phyloP scores from a whole-genome alignment of 2,888 invertebrate species.

The Lissonota sp. region DNA sequence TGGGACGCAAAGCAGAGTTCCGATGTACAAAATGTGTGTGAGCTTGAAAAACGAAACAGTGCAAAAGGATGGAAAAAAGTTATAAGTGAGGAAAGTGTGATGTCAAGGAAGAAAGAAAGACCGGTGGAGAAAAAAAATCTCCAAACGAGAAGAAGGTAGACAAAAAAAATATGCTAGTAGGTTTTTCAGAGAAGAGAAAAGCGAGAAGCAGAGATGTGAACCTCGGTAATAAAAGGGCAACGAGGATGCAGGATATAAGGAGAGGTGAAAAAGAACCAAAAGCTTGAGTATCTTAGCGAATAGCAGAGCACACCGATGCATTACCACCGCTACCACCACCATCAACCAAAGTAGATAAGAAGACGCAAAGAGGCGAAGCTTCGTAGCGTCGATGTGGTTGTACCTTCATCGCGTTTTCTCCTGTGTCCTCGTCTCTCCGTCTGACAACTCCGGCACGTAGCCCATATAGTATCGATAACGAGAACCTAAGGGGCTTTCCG shows the following conservation, averaged over 20 bases:
- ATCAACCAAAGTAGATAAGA: slow-evolving; percentile 63
- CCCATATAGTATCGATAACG: slow-evolving; percentile 71
- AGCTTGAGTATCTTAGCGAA: slow-evolving; percentile 23
- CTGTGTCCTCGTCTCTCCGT: background rate
- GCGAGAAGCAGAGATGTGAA: slow-evolving; percentile 23
- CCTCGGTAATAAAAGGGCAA: slow-evolving; percentile 53
- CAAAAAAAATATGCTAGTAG: slow-evolving; percentile 11
- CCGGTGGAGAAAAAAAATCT: background rate
- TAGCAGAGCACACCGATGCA: slow-evolving; percentile 24
- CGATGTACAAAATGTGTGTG: slow-evolving; percentile 36
- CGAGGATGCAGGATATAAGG: slow-evolving; percentile 38
- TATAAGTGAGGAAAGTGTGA: slow-evolving; percentile 6
- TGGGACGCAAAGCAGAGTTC: slow-evolving; percentile 22
- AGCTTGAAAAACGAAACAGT: slow-evolving; percentile 8
- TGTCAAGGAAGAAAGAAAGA: slow-evolving; percentile 25
- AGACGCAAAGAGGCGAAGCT: slow-evolving; percentile 68
- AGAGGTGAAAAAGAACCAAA: slow-evolving; percentile 49
- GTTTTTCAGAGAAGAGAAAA: background rate
- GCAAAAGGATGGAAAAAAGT: slow-evolving; percentile 18
- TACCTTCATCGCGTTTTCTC: slow-evolving; percentile 18
- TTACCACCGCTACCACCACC: slow-evolving; percentile 12
- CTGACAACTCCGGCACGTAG: slow-evolving; percentile 62
- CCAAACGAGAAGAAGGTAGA: background rate
- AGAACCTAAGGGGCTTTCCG: slow-evolving; percentile 66
- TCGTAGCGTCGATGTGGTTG: slow-evolving; percentile 58